Evolutionary conservation across 2,113 vertebrate species (phyloP), one percentile per base, ranked within the genome.

Genomic region (Corythoichthys haematopterus): DNA sequence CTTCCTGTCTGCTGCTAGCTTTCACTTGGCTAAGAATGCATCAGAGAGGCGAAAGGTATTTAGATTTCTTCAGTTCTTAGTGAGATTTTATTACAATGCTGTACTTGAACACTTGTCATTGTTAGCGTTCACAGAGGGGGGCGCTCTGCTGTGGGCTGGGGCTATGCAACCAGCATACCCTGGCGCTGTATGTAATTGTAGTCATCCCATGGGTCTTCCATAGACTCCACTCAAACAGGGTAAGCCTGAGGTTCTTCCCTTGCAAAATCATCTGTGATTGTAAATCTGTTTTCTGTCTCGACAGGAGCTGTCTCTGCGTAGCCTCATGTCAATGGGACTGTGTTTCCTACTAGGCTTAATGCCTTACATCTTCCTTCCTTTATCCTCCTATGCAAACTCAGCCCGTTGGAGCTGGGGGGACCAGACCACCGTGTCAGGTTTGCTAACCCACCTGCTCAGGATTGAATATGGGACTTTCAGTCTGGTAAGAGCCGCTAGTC

Each of bases 381-480:
- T 93, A 64, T 97, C 96, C 0, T 97, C 96, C 80, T 93, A 89
- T 90, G 76, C 95, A 81, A 95, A 76, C 84, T 86, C 59, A 40
- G 96, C 97, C 47, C 94, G 93, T 58, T 99, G 97, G 97, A 98
- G 93, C 79, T 98, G 96, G 97, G 97, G 97, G 75, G 97, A 99
- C 91, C 96, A 98, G 93, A 96, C 94, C 3, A 92, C 93, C n/a
- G 37, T 95, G 67, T 87, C 81, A 20, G 97, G 97, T 51, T 93
- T 99, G 80, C 81, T 96, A 79, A 97, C 93, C 36, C 97, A 99
- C 88, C 91, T 99, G 76, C 93, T 99, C 80, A 92, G 96, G 85
- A 87, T 93, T 80, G 97, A 99, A 83, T 99, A 99, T n/a, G 97
- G 97, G 85, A 99, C 96, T 7, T 99, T 99, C 90, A 95, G 81